Evolutionary conservation across 2,888 invertebrate species (phyloP), one percentile per base, ranked within the genome.

Genomic region (Mimas tiliae): DNA sequence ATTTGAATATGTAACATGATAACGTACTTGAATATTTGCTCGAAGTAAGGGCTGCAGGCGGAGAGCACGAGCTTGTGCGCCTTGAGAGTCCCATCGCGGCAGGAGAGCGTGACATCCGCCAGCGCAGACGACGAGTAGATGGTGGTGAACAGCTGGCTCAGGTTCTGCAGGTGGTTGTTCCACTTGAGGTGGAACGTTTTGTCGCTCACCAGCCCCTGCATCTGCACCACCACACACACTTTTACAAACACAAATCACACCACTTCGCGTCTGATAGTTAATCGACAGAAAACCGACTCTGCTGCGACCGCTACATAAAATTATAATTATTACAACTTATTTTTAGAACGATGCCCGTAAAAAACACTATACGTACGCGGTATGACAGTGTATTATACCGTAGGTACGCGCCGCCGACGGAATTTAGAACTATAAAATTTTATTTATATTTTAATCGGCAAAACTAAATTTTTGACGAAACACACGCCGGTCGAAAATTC

Each of bases 11-110:
- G 69, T 16, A 79, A 78, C 69, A 72, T 63, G 65, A 16, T 64
- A 73, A 83, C 87, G 87, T 74, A 93, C 93, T 95, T 95, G 90
- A 96, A 96, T 75, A 97, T 95, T 75, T 95, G 95, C 83, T 96
- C 96, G 87, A 97, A 96, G 85, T 96, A 96, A 64, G 96, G 95
- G 80, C 96, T 96, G 89, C 96, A 96, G 65, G 96, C 96, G 58
- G 96, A 96, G 70, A 97, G 93, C 72, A 96, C 96, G 74, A 96
- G 94, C 83, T 96, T 95, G 85, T 96, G 96, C 53, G 96, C 96
- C 81, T 95, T 95, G 76, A 96, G 91, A 82, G 95, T 94, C 50
- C 96, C 96, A 86, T 96, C 96, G 79, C 95, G 95, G 87, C 96
- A 96, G 78, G 95, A 95, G 78, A 96, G 92, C 72, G 96, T 96